Evolutionary conservation across 2,113 vertebrate species (phyloP).

Genomic region (Hemichromis elongatus): DNA sequence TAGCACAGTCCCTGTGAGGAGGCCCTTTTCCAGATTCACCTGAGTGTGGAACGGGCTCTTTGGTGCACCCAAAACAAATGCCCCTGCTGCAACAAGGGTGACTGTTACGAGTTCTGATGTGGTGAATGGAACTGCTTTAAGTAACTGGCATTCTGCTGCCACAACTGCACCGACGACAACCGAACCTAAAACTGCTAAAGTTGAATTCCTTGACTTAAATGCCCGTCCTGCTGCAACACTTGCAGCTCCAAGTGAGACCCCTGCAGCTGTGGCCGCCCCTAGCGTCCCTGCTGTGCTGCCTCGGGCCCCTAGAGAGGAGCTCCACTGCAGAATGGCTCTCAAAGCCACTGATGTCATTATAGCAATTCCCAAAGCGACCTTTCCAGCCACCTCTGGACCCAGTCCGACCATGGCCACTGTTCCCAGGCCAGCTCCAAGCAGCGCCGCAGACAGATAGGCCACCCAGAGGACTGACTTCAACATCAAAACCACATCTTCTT

Average conservation of each 20-base stretch:
- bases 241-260: conserved; percentile 42
- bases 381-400: conserved; percentile 20
- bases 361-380: conserved; percentile 20
- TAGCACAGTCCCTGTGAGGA: conserved; percentile 36
- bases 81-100: conserved; percentile 18
- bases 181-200: not conserved
- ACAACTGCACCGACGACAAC: not conserved
- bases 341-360: conserved; percentile 21
- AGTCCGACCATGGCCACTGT: conserved; percentile 45
- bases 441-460: conserved; percentile 36
- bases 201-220: not conserved
- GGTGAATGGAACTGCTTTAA: not conserved
- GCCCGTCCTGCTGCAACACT: conserved; percentile 31
- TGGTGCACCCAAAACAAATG: conserved; percentile 52
- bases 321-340: conserved; percentile 17
- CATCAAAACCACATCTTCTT: conserved; percentile 34
- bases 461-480: conserved; percentile 58
- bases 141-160: not conserved
- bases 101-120: conserved; percentile 27
- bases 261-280: conserved; percentile 43
- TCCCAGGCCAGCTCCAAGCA: conserved; percentile 56
- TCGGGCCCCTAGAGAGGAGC: not conserved
- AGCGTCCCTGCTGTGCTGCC: conserved; percentile 22
- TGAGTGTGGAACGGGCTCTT: conserved; percentile 52
- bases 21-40: conserved; percentile 41